phyloP scores from a whole-genome alignment of 2,113 vertebrate species.

The Rhinichthys klamathensis region DNA sequence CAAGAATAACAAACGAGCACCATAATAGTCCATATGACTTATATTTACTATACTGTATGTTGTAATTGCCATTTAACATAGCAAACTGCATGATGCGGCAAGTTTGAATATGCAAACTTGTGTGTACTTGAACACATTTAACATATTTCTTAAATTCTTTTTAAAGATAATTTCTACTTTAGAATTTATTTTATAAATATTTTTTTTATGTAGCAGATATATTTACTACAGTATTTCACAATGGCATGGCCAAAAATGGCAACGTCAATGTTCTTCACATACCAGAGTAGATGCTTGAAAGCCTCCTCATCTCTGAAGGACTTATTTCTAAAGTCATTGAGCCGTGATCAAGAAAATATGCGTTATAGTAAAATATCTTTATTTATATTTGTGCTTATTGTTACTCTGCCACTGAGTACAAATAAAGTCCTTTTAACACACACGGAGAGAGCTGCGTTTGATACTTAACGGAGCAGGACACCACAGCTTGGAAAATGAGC shows the following conservation, averaged over 20 bases:
- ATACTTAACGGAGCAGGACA: conserved; percentile 51
- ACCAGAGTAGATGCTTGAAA: not conserved
- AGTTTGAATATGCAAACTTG: not conserved
- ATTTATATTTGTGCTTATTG: not conserved
- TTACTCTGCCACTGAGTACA: not conserved
- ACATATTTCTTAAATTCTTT: not conserved
- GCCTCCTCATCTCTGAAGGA: not conserved
- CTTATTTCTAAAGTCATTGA: not conserved
- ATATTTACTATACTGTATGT: not conserved
- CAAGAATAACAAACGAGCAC: not conserved
- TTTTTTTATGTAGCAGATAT: not conserved
- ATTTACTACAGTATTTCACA: not conserved
- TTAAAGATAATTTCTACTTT: not conserved
- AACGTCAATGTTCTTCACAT: conserved; percentile 19
- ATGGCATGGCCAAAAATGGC: not conserved
- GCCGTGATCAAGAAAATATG: not conserved
- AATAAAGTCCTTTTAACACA: not conserved
- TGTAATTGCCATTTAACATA: no score
- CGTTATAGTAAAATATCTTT: not conserved
- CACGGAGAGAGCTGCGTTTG: conserved; percentile 11
- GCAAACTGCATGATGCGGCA: not conserved
- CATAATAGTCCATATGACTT: not conserved
- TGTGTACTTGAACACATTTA: not conserved
- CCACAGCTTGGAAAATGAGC: conserved; percentile 50
- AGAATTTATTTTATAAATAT: no score